phyloP scores from a whole-genome alignment of 2,113 vertebrate genomes.

The Verasper variegatus region DNA sequence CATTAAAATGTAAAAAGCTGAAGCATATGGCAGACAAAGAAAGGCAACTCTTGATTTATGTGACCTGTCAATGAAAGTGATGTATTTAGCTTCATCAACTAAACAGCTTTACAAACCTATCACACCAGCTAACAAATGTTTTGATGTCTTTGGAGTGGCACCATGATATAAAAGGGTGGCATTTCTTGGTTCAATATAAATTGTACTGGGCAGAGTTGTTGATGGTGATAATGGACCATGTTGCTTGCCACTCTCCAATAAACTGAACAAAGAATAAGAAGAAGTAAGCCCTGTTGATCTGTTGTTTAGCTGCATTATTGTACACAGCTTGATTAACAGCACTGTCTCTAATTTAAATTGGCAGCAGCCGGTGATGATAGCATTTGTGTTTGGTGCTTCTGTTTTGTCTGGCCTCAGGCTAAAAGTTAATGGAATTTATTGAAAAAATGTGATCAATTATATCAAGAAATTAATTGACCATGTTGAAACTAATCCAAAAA shows the following conservation, averaged over 20 bases:
- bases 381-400: slow-evolving; percentile 53
- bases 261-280: too few relatives aligned
- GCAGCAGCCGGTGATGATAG: slow-evolving; percentile 72
- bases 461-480: slow-evolving; percentile 72
- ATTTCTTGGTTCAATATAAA: slow-evolving; percentile 29
- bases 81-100: slow-evolving; percentile 45
- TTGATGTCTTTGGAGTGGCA: slow-evolving; percentile 17
- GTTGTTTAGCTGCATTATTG: slow-evolving; percentile 39
- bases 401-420: slow-evolving; percentile 63
- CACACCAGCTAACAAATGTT: slow-evolving; percentile 22
- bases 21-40: slow-evolving; percentile 45
- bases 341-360: slow-evolving; percentile 68
- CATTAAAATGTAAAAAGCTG: slow-evolving; percentile 14
- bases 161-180: slow-evolving; percentile 1
- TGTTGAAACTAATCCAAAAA: slow-evolving; percentile 71
- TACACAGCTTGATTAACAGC: slow-evolving; percentile 70
- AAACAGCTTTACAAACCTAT: slow-evolving; percentile 34
- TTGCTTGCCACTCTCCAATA: too few relatives aligned
- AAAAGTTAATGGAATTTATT: slow-evolving; percentile 76
- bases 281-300: slow-evolving; percentile 42
- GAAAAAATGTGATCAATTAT: slow-evolving; percentile 74
- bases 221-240: too few relatives aligned
- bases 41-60: slow-evolving; percentile 60
- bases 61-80: slow-evolving; percentile 47
- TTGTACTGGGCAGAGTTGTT: slow-evolving; percentile 23